These are phyloP conservation scores for Lepus oiostolus DNA, from an alignment of 2,797 vertebrate genomes.

Conservation along the genomic window DNA sequence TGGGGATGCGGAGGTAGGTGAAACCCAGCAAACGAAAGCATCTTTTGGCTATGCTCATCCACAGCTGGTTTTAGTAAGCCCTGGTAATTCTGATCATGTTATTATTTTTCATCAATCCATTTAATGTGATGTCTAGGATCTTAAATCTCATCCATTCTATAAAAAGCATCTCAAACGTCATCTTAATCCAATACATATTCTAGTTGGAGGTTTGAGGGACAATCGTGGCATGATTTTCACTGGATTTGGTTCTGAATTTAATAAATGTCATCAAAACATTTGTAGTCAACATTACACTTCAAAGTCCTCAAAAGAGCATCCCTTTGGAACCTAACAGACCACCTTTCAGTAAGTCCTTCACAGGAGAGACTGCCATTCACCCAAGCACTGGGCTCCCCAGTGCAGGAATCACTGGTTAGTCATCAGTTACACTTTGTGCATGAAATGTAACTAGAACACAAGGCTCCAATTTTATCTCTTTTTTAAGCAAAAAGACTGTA, in stretches of 20 bases:
- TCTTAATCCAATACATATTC: neutral
- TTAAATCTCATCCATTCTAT: neutral
- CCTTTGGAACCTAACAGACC: neutral
- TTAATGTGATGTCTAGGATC: neutral
- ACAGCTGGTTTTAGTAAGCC: neutral
- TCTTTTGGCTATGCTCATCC: neutral
- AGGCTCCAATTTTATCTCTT: too few relatives aligned
- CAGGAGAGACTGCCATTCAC: neutral
- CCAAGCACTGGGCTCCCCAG: neutral
- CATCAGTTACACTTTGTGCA: too few relatives aligned
- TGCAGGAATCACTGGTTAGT: neutral
- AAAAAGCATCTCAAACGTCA: slow-evolving; percentile 26
- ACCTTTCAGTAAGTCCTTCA: neutral
- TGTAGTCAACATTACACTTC: neutral
- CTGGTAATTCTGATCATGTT: neutral
- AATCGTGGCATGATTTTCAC: neutral
- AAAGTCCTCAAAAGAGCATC: neutral
- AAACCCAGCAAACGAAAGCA: neutral
- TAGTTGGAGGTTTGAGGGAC: neutral
- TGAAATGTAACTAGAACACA: neutral
- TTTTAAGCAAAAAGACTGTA: too few relatives aligned
- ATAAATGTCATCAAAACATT: neutral
- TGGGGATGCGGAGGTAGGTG: neutral
- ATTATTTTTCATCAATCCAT: neutral
- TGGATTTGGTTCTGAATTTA: slow-evolving; percentile 33